Evolutionary conservation across 2,797 vertebrate genomes (phyloP).

Genomic region (Streptopelia turtur): DNA sequence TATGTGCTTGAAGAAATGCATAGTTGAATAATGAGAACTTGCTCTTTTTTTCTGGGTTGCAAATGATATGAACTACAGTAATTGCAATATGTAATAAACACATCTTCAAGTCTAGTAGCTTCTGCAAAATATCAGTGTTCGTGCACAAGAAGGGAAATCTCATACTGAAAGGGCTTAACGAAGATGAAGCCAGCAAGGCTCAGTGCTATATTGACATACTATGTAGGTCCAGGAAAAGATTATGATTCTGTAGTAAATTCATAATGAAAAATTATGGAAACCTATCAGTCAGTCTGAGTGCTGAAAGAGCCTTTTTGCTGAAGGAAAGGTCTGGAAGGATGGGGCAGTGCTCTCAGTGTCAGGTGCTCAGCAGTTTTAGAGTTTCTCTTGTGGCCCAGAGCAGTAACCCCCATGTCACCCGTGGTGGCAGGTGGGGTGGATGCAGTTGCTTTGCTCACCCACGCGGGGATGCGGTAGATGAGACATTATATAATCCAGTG

Average conservation of each 20-base stretch:
- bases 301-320: background rate
- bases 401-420: fast-evolving
- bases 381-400: background rate
- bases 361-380: fast-evolving
- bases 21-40: background rate
- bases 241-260: background rate
- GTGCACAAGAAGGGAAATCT: background rate
- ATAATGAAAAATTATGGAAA: background rate
- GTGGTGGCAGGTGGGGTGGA: fast-evolving
- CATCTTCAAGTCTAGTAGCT: background rate
- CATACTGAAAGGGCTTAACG: background rate
- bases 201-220: background rate
- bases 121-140: background rate
- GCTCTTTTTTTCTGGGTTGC: background rate
- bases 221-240: background rate
- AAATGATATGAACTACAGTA: background rate
- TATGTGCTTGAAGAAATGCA: background rate
- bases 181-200: background rate
- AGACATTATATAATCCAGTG: background rate
- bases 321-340: background rate
- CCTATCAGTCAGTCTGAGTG: background rate
- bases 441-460: background rate
- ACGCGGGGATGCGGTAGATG: fast-evolving
- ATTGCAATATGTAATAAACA: background rate
- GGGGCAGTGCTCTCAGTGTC: background rate